These are phyloP conservation scores for Gambelia wislizenii DNA, from an alignment of 2,797 vertebrate species.

Conservation along the genomic window DNA sequence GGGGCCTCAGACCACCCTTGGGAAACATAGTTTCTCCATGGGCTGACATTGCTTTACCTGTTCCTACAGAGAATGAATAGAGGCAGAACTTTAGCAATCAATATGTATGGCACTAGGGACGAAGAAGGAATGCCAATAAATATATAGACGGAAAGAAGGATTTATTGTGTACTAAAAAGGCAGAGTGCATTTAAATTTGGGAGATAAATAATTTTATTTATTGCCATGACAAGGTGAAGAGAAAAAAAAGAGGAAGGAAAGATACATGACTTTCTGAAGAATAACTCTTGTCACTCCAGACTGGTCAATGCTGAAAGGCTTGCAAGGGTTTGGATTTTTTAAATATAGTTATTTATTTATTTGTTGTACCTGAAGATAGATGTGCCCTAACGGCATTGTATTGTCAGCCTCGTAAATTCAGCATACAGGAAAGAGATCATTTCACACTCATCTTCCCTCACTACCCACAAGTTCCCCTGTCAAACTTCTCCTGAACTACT, in stretches of 20 bases:
- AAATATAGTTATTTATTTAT: slow-evolving; percentile 23
- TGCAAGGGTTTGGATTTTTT: slow-evolving; percentile 48
- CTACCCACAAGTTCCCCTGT: slow-evolving; percentile 21
- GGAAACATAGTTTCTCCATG: not conserved
- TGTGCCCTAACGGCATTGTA: slow-evolving; percentile 25
- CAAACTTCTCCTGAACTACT: slow-evolving; percentile 41
- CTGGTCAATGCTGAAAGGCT: slow-evolving; percentile 64
- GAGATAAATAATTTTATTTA: slow-evolving; percentile 78
- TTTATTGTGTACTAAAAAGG: slow-evolving; percentile 68
- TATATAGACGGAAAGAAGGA: slow-evolving; percentile 44
- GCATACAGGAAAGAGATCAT: slow-evolving; percentile 1
- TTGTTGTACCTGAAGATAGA: slow-evolving; percentile 54
- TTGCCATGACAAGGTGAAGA: slow-evolving; percentile 63
- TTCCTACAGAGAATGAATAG: not conserved
- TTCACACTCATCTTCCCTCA: slow-evolving; percentile 31
- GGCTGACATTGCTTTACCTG: not conserved
- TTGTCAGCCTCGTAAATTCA: slow-evolving; percentile 68
- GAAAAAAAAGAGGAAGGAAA: slow-evolving; percentile 35
- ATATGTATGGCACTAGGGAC: slow-evolving; percentile 3
- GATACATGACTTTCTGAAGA: slow-evolving; percentile 67
- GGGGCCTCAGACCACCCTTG: not conserved
- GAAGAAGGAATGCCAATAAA: slow-evolving; percentile 41
- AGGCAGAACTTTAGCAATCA: not conserved
- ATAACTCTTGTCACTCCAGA: slow-evolving; percentile 49
- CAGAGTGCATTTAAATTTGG: slow-evolving; percentile 68